Evolutionary conservation across 2,113 vertebrate genomes (phyloP).

Genomic region (Mixornis gularis): DNA sequence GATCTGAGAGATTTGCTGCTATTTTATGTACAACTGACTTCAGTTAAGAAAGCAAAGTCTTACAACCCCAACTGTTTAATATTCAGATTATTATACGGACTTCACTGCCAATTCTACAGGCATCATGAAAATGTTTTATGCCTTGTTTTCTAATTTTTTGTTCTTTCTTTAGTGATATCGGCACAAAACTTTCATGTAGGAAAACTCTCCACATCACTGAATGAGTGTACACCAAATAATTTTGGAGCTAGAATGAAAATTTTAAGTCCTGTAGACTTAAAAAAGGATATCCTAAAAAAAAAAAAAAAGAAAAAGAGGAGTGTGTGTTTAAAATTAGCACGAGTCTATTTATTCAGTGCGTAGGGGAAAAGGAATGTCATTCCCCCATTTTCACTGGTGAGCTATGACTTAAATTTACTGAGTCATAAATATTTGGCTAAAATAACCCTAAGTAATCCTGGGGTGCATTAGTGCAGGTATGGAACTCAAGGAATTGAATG

Average conservation of each 20-base stretch:
- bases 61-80: background rate
- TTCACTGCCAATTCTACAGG: background rate
- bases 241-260: background rate
- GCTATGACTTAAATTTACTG: constrained; percentile 9
- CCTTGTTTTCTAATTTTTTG: background rate
- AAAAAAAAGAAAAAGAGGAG: background rate
- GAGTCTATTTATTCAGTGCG: background rate
- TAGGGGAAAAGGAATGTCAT: background rate
- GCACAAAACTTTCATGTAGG: background rate
- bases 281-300: background rate
- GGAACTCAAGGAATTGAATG: background rate
- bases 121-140: background rate
- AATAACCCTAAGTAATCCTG: constrained; percentile 17
- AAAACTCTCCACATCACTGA: background rate
- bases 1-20: background rate
- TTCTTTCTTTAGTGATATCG: background rate
- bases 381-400: background rate
- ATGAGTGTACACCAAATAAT: background rate
- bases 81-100: background rate
- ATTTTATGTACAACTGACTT: background rate
- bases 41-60: background rate
- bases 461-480: constrained; percentile 12
- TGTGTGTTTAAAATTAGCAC: background rate
- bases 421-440: constrained; percentile 51
- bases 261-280: background rate